Base-by-base conservation (phyloP, 2,797 vertebrate genomes). In the Clarias laeviceps region DNA sequence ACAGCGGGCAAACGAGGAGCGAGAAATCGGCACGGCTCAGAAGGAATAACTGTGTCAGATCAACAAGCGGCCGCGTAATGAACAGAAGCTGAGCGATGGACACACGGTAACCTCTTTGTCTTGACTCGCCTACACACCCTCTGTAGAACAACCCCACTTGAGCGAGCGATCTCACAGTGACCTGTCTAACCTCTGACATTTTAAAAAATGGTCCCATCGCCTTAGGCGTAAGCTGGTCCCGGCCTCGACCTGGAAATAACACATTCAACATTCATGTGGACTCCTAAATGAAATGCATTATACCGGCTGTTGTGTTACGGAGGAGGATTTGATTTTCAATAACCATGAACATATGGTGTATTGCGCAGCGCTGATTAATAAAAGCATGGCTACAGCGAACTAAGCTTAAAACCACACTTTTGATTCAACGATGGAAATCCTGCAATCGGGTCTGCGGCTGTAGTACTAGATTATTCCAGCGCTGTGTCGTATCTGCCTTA, bases 301-400 rank as follows among this genome's bases (percentile, higher is more conserved):
- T 62, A 20, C 84, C 62, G 66, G 18, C 14, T 62, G 45, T 66
- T 72, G 56, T 70, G 56, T 66, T 79, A 62, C 57, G 27, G n/a
- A 62, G 54, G 61, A 40, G 56, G 57, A 56, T 80, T 80, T 73
- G 37, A 37, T 80, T 85, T 85, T 6, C 37, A 84, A 84, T 84
- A 69, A 62, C 34, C 70, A 76, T 80, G 72, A 81, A 6, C 78
- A 84, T 61, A 84, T 84, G 82, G 78, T 76, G 61, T 68, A 80
- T 22, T 37, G 69, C n/a, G n/a, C 76, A 68, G 32, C 4, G 5
- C 69, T 80, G 54, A 68, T 69, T 14, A 82, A 84, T 87, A 84
- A 87, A 84, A 77, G 32, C 79, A 81, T 5, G 45, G 34, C 56
- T 15, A 24, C 34, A 24, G 37, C 34, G 56, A 78, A 27, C 29